Percentiles rank a stretch among this genome's conserved stretches.
phyloP scores from a whole-genome alignment of 2,797 vertebrate genomes.

The Triplophysa yarkandensis region DNA sequence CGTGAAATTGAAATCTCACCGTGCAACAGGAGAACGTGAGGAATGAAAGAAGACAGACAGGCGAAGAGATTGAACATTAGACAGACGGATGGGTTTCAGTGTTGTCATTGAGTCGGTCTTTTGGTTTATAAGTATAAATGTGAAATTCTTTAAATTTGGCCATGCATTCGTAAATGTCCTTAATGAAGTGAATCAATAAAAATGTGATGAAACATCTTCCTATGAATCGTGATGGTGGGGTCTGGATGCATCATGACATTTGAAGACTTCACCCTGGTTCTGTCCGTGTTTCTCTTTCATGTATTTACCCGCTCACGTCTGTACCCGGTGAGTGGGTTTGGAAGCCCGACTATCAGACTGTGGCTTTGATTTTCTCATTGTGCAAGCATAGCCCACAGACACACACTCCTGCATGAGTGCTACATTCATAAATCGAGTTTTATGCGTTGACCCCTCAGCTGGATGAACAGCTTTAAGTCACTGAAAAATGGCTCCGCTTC shows the following conservation, averaged over 20 bases:
- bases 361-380: slow-evolving; percentile 45
- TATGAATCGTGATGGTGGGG: no score
- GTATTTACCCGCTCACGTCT: slow-evolving; percentile 24
- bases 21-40: slow-evolving; percentile 38
- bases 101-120: neutral
- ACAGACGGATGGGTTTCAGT: neutral
- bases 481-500: neutral
- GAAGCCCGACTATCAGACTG: slow-evolving; percentile 40
- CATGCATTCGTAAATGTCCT: no score
- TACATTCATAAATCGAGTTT: slow-evolving; percentile 26
- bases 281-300: slow-evolving; percentile 24
- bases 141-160: no score
- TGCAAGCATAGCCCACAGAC: slow-evolving; percentile 22
- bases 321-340: slow-evolving; percentile 29
- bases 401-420: slow-evolving; percentile 11
- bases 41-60: slow-evolving; percentile 9
- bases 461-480: slow-evolving; percentile 27
- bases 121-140: neutral
- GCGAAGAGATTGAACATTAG: slow-evolving; percentile 17
- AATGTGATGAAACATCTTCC: no score
- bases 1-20: slow-evolving; percentile 74
- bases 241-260: neutral
- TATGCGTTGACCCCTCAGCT: slow-evolving; percentile 4
- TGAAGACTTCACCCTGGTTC: slow-evolving; percentile 8
- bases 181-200: neutral